Conservation (phyloP, 53 echinoderm and acorn worm species). For the Astropecten irregularis region DNA sequence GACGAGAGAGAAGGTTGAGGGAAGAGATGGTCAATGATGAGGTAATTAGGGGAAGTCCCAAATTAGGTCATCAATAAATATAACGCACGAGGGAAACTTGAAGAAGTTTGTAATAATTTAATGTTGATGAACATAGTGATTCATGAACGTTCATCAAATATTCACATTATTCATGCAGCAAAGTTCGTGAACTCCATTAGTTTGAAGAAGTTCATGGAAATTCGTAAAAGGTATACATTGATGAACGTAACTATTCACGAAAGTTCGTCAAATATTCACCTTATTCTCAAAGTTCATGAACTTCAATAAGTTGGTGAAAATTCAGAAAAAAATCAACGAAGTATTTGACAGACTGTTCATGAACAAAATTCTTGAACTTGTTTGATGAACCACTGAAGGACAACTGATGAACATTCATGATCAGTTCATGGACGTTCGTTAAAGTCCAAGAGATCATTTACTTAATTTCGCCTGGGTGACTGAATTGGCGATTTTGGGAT, state of each 20-base stretch:
- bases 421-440: background rate
- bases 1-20: constrained; percentile 58
- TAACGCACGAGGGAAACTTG: too few relatives aligned
- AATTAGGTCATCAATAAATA: background rate
- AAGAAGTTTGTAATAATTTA: background rate
- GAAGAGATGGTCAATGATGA: constrained; percentile 31
- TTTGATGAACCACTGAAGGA: background rate
- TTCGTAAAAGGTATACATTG: too few relatives aligned
- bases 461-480: too few relatives aligned
- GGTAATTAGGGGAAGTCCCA: background rate
- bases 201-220: too few relatives aligned
- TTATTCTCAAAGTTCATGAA: background rate
- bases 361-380: background rate
- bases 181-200: too few relatives aligned
- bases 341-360: background rate
- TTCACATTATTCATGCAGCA: too few relatives aligned
- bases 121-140: too few relatives aligned
- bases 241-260: too few relatives aligned
- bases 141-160: too few relatives aligned
- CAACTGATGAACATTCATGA: background rate
- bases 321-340: background rate
- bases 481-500: too few relatives aligned
- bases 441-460: too few relatives aligned
- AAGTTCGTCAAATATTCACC: background rate
- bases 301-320: background rate